These are phyloP conservation scores for Sebastes matsubarae DNA, from an alignment of 2,797 vertebrate species.

Conservation along the genomic window DNA sequence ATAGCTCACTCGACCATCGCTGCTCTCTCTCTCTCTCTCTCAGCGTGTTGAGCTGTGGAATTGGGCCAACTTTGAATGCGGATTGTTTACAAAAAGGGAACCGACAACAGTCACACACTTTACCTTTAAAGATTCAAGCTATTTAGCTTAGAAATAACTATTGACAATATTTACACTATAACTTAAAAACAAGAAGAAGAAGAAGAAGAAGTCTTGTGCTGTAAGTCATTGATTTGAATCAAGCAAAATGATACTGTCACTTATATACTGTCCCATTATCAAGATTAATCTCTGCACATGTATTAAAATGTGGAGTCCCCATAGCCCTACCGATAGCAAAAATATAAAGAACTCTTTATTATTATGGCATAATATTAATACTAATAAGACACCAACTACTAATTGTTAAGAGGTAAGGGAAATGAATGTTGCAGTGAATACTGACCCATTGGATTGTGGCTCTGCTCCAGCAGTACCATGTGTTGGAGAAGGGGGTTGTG, in stretches of 20 bases:
- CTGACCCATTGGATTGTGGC: conserved; percentile 91
- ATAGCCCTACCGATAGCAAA: background rate
- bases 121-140: background rate
- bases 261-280: background rate
- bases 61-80: no score
- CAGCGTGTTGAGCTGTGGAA: no score
- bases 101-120: no score
- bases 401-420: background rate
- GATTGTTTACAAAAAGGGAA: no score
- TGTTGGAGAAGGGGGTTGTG: conserved; percentile 94
- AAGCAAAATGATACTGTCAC: background rate
- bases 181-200: background rate
- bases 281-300: background rate
- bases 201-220: background rate
- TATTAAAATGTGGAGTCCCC: background rate
- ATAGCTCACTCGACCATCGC: no score
- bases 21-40: no score
- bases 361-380: background rate
- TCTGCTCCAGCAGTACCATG: conserved; percentile 94
- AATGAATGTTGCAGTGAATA: conserved; percentile 9
- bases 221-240: background rate
- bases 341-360: background rate
- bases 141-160: background rate
- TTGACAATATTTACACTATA: background rate
- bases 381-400: background rate